A percentile compares a stretch with the other conserved stretches of the same genome.
Evolutionary conservation across 2,797 vertebrate genomes (phyloP).

Genomic region (Toxotes lorentzi): DNA sequence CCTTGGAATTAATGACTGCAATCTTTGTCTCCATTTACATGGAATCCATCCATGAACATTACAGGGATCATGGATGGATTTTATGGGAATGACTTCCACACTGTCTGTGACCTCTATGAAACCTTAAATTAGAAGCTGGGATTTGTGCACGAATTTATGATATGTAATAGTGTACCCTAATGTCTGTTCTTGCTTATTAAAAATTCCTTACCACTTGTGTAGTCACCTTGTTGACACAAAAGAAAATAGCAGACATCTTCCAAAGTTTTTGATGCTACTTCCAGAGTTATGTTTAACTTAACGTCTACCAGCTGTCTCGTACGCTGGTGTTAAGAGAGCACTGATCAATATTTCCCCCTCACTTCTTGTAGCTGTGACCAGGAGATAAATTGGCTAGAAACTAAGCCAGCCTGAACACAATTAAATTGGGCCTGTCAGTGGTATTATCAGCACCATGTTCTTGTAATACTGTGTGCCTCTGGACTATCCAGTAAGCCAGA

Average conservation of each 20-base stretch:
- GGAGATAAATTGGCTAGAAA: constrained; percentile 50
- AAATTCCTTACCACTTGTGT: constrained; percentile 4
- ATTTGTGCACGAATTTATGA: constrained; percentile 27
- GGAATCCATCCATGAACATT: constrained; percentile 59
- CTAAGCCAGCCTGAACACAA: constrained; percentile 38
- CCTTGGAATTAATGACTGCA: constrained; percentile 76
- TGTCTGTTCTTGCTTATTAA: not conserved
- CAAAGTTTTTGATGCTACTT: constrained; percentile 17
- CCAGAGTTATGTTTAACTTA: constrained; percentile 21
- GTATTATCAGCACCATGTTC: constrained; percentile 21
- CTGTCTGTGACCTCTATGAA: constrained; percentile 47
- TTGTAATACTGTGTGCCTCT: constrained; percentile 22
- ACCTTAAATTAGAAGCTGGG: constrained; percentile 35
- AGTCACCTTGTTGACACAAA: constrained; percentile 25
- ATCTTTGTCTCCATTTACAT: constrained; percentile 61
- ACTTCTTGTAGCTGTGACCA: constrained; percentile 47
- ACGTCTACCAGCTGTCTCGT: constrained; percentile 27
- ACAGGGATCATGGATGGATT: constrained; percentile 57
- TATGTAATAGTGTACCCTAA: not conserved
- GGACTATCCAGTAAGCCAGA: constrained; percentile 32
- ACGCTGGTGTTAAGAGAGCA: constrained; percentile 28
- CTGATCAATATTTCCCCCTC: constrained; percentile 50
- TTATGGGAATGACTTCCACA: constrained; percentile 33
- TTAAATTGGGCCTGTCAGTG: constrained; percentile 37
- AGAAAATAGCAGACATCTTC: constrained; percentile 21